Percentiles rank a stretch among this genome's conserved stretches.
Conservation (phyloP, 2,888 invertebrate genomes). For the Yponomeuta malinellus region DNA sequence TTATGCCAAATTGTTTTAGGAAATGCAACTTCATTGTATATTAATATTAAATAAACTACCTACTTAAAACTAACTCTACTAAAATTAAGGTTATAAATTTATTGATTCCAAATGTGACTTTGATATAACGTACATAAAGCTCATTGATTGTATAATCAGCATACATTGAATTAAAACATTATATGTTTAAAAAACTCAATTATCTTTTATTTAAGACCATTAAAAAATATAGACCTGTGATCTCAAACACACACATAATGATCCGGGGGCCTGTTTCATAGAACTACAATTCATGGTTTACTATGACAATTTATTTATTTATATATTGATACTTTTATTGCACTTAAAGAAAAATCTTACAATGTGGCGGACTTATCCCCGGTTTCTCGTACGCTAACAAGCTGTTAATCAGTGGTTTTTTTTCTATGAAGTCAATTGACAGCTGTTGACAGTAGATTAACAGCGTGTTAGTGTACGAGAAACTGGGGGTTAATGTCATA, state of each 20-base stretch:
- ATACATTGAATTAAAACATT: constrained; percentile 63
- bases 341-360: no score
- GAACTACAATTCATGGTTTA: no score
- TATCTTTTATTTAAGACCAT: background rate
- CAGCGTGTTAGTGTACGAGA: no score
- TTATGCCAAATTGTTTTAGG: constrained; percentile 4
- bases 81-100: constrained; percentile 69
- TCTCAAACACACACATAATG: background rate
- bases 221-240: background rate
- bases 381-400: no score
- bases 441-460: no score
- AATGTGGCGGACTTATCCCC: no score
- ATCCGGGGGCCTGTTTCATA: no score
- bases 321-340: no score
- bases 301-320: no score
- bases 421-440: no score
- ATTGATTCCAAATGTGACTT: constrained; percentile 66
- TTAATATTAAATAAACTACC: constrained; percentile 14
- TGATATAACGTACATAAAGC: constrained; percentile 62
- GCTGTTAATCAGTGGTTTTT: no score
- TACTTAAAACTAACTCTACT: constrained; percentile 29
- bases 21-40: constrained; percentile 20
- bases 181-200: constrained; percentile 38
- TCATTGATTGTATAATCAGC: constrained; percentile 66
- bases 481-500: no score